Percentiles rank a stretch among this genome's conserved stretches.
Conservation (phyloP, 2,113 vertebrate species). For the Monarcha castaneiventris region DNA sequence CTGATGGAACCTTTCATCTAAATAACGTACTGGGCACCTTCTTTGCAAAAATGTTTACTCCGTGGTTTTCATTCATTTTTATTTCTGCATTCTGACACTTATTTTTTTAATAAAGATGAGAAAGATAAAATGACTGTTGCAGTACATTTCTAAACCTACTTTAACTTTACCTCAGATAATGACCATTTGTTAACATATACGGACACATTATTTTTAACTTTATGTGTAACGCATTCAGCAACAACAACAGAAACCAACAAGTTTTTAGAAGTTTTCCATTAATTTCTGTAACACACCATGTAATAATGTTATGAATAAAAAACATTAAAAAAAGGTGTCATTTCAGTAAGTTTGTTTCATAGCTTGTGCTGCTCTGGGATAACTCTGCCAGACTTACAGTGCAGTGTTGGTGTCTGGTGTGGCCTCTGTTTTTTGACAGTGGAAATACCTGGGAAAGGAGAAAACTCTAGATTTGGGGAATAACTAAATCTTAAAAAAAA, state of each 20-base stretch:
- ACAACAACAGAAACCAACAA: conserved; percentile 66
- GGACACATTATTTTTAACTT: conserved; percentile 97
- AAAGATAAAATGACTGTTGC: conserved; percentile 87
- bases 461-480: neutral
- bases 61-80: conserved; percentile 76
- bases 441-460: neutral
- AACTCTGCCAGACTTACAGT: neutral
- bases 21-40: conserved; percentile 76
- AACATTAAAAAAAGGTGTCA: conserved; percentile 77
- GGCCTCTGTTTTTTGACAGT: neutral
- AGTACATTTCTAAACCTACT: conserved; percentile 94
- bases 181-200: conserved; percentile 91
- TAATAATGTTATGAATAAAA: conserved; percentile 99
- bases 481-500: neutral
- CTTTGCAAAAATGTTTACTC: conserved; percentile 80
- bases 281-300: conserved; percentile 95
- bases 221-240: conserved; percentile 87
- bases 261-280: conserved; percentile 92
- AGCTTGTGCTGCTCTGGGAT: neutral
- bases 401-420: neutral
- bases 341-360: conserved; percentile 28
- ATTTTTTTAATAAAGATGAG: conserved; percentile 85
- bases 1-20: conserved; percentile 68
- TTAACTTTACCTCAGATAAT: conserved; percentile 98
- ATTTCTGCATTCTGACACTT: conserved; percentile 78